Base-by-base conservation (phyloP, 2,113 vertebrate genomes). In the Rynchops niger region DNA sequence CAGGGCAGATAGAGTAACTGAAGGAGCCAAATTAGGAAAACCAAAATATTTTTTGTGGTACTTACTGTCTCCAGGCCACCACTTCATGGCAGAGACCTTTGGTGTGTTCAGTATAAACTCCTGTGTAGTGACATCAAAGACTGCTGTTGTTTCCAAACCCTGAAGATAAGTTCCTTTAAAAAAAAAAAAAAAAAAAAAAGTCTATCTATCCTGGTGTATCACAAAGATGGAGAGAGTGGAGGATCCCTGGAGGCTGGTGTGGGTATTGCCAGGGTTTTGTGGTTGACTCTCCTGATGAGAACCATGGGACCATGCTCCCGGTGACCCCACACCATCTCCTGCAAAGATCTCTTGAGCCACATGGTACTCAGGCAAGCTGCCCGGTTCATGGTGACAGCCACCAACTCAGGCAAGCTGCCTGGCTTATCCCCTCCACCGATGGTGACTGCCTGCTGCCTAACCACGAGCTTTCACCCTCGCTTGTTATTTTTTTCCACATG, bases 61-160 rank as follows among this genome's bases (percentile, higher is more conserved):
- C 98, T 98, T 96, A 99, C 98, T 29, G 79, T 98, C 98, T 86
- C 98, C 98, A 42, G 98, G 98, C 98, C 98, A 99, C 98, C 98
- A 99, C 86, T 98, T 99, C 96, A 97, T 98, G 56, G 98, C 97
- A 53, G 98, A 98, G 38, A 98, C 50, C 9, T 96, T 97, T 25
- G 98, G 98, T 29, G 97, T 98, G 82, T 99, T 98, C 67, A 99
- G 72, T 80, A 98, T 96, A 90, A 99, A 99, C 74, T 99, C 98
- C 96, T 99, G 98, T 2, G 97, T 98, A 66, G 95, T 43, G 11
- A 40, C 13, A 55, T 98, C 98, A 55, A 98, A 99, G 85, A 97
- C 97, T 55, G 98, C 98, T 86, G 98, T 98, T 0, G 98, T 99
- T 95, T 99, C 98, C 90, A 99, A 96, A 73, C 98, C 98, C 62